Conservation (phyloP, 2,113 vertebrate genomes). For the Podiceps cristatus region DNA sequence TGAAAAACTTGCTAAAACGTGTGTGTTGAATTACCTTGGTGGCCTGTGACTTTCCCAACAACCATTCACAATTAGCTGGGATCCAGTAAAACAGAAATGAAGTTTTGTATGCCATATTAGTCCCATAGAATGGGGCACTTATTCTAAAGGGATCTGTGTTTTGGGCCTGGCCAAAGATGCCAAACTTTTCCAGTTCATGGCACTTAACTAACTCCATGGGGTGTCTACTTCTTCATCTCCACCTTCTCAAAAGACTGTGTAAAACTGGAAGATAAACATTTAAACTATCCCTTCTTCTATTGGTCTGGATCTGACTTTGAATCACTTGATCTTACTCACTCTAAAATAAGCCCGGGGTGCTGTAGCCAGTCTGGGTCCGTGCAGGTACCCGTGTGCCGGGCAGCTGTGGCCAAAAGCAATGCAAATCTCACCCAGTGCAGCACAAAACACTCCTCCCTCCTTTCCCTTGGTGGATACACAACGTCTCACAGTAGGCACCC, state of each 20-base stretch:
- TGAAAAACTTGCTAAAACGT: constrained; percentile 31
- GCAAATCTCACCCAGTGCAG: background rate
- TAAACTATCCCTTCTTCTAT: background rate
- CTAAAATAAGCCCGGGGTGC: background rate
- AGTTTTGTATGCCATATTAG: background rate
- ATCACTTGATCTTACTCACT: background rate
- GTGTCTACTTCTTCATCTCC: background rate
- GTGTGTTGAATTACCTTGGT: constrained; percentile 36
- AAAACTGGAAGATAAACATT: background rate
- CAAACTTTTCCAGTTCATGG: background rate
- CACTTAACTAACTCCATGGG: background rate
- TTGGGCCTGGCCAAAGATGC: background rate
- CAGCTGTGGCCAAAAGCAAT: background rate
- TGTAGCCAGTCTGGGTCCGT: background rate
- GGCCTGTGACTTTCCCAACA: constrained; percentile 11
- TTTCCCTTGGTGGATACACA: background rate
- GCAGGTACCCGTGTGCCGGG: background rate
- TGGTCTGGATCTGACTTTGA: background rate
- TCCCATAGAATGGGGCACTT: background rate
- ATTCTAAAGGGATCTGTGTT: background rate
- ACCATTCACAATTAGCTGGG: background rate
- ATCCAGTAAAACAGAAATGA: background rate
- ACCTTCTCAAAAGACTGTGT: background rate
- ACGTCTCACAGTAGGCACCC: background rate
- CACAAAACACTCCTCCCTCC: background rate